Conservation (phyloP, 2,113 vertebrate species). For the Crotalus tigris region DNA sequence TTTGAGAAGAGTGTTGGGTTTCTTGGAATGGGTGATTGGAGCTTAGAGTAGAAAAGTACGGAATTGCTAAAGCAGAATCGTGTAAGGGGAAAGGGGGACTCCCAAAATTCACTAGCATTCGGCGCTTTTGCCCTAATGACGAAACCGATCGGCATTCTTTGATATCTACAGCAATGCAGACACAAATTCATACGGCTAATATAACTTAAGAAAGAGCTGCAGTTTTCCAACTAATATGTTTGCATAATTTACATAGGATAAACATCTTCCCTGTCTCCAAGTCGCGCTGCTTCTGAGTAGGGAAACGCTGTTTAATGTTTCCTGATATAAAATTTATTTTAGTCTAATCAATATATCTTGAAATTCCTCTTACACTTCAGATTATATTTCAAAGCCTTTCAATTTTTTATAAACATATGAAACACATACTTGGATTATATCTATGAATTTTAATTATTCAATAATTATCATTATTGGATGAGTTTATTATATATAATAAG, state of each 20-base stretch:
- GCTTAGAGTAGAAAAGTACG: background rate
- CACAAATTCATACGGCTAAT: background rate
- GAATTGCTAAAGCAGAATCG: background rate
- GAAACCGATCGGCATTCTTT: background rate
- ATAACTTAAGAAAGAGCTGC: background rate
- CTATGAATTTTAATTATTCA: too few species aligned
- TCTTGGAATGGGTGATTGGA: background rate
- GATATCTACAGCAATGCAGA: background rate
- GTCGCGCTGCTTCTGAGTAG: background rate
- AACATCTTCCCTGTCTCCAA: background rate
- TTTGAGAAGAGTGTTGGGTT: background rate
- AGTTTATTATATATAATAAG: background rate
- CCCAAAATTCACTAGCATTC: background rate
- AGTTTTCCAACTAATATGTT: background rate
- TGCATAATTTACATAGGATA: background rate
- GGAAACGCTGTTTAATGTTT: background rate
- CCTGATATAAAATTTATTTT: background rate
- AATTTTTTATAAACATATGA: background rate
- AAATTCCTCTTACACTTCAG: background rate
- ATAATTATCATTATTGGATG: background rate
- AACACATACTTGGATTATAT: too few species aligned
- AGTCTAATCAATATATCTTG: background rate
- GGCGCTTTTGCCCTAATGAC: background rate
- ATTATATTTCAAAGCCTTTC: background rate
- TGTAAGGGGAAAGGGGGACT: background rate